These are phyloP conservation scores for Enteromius trimaculatus DNA, from an alignment of 2,797 vertebrate species.

Conservation along the genomic window DNA sequence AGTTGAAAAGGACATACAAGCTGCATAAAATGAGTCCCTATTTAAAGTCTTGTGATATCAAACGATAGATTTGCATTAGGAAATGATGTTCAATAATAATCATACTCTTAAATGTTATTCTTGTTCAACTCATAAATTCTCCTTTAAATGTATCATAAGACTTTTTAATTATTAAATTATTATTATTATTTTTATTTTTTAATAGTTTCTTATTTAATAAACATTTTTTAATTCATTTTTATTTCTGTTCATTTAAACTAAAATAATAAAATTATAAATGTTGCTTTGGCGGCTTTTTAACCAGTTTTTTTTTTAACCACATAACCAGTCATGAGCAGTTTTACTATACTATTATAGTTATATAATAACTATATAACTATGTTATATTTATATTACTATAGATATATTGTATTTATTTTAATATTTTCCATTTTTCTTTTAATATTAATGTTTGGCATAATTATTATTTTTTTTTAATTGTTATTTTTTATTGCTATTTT, in stretches of 20 bases:
- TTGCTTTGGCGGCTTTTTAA: too few relatives aligned
- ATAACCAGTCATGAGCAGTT: not conserved
- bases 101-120: not conserved
- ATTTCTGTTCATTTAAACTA: too few relatives aligned
- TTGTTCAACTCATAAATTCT: not conserved
- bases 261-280: too few relatives aligned
- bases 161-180: too few relatives aligned
- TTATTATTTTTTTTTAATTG: not conserved
- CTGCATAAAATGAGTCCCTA: not conserved
- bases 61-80: not conserved
- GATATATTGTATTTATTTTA: not conserved
- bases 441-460: not conserved
- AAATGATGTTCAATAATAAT: not conserved
- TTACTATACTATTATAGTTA: not conserved
- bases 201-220: not conserved
- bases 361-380: too few relatives aligned
- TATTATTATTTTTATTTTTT: not conserved
- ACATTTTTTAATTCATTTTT: too few relatives aligned
- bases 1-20: not conserved
- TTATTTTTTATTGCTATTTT: not conserved
- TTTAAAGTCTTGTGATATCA: not conserved
- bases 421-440: not conserved
- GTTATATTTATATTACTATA: too few relatives aligned
- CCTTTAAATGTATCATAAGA: not conserved
- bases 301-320: too few relatives aligned